Base-by-base conservation (phyloP, 2,797 vertebrate species). In the Myiotriccus ornatus region DNA sequence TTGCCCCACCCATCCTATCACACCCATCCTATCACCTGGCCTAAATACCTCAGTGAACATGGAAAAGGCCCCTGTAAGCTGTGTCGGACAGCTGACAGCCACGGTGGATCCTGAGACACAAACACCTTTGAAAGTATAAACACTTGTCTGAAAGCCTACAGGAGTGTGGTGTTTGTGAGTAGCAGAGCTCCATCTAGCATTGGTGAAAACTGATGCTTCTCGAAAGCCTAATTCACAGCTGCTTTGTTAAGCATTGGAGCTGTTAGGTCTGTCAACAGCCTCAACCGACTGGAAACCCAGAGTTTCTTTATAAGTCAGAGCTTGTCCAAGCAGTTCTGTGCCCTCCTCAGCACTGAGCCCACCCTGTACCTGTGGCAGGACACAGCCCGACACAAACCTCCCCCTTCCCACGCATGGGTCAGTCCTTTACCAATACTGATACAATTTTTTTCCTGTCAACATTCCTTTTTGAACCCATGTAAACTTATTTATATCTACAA, bases 151-250 rank as follows among this genome's bases (percentile, higher is more conserved):
- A 62, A 49, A 82, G n/a, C 39, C 57, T 14, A 3, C 41, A 32
- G 27, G 7, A 35, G 74, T 2, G 5, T 2, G 18, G 43, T 73
- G 43, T 92, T 95, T 84, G 84, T 0, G 87, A 89, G 89, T 78
- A 87, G 84, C 95, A 95, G 28, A 96, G 95, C 95, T 96, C 95
- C 95, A 94, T 62, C 95, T 96, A 96, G 95, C 94, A 91, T 56
- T 82, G 84, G 10, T 10, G 55, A 49, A 63, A 89, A 81, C 35
- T 3, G 50, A 25, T 68, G 89, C 94, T 89, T 49, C 87, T 50
- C 81, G 22, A 25, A 34, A 82, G 50, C 81, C 68, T 41, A 14
- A 82, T 52, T 84, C 70, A 3, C 44, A 53, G 56, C 50, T 43
- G 28, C 73, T 68, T 67, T 16, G 44, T 20, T 10, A n/a, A 76